Conservation (phyloP, 2,113 vertebrate species). For the Rhea americana region DNA sequence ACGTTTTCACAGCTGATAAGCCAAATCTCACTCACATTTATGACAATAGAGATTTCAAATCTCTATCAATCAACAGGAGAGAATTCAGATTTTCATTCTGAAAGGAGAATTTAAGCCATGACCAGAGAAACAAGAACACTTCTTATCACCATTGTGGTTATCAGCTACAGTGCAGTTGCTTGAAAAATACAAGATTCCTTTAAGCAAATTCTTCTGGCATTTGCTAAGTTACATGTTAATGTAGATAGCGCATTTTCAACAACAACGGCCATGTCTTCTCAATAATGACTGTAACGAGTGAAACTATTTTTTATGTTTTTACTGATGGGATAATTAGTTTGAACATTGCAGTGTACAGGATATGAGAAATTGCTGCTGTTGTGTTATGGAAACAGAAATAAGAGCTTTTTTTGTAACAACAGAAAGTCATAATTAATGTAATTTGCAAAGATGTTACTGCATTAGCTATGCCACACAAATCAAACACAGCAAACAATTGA, state of each 20-base stretch:
- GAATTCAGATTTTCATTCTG: background rate
- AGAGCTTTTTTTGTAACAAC: too few species aligned
- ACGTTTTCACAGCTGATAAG: background rate
- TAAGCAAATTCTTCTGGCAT: slow-evolving; percentile 12
- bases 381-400: background rate
- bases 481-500: slow-evolving; percentile 7
- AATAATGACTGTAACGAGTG: slow-evolving; percentile 34
- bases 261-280: slow-evolving; percentile 28
- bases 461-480: slow-evolving; percentile 10
- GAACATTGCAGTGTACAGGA: slow-evolving; percentile 20
- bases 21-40: background rate
- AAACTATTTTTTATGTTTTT: slow-evolving; percentile 53
- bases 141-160: background rate
- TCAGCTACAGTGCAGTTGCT: background rate
- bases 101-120: background rate
- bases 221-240: background rate
- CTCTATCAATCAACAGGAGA: background rate
- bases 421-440: slow-evolving; percentile 52
- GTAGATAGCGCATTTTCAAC: slow-evolving; percentile 21
- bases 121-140: background rate
- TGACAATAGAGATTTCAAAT: background rate
- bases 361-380: background rate
- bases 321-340: slow-evolving; percentile 49
- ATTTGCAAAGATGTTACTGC: slow-evolving; percentile 49
- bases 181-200: background rate